Conservation (phyloP, 2,797 vertebrate species). For the Rhabdomys pumilio region DNA sequence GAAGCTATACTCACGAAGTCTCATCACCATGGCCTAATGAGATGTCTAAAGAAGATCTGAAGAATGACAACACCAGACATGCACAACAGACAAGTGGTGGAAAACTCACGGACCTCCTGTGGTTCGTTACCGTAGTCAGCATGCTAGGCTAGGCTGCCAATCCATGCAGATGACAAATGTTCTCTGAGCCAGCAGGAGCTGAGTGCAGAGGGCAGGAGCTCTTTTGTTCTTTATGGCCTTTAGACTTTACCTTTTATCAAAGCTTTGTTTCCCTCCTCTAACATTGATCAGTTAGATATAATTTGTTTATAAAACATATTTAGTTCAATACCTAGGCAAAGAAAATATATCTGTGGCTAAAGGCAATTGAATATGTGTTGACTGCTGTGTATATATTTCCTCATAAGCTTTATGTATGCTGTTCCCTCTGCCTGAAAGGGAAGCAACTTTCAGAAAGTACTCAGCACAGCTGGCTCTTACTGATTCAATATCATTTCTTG, state of each 20-base stretch:
- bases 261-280: not conserved
- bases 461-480: not conserved
- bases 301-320: constrained; percentile 13
- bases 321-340: not conserved
- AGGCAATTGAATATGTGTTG: not conserved
- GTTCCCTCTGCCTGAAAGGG: not conserved
- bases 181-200: not conserved
- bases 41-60: not conserved
- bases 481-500: not conserved
- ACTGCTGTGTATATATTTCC: not conserved
- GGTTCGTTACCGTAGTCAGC: not conserved
- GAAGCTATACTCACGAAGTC: not conserved
- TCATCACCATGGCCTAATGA: not conserved
- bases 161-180: not conserved
- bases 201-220: not conserved
- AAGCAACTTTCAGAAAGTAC: not conserved
- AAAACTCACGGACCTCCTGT: not conserved
- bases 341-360: constrained; percentile 12
- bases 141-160: not conserved
- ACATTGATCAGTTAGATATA: not conserved
- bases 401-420: not conserved
- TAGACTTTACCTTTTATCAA: constrained; percentile 27
- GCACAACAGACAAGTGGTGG: not conserved
- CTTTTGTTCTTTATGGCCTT: constrained; percentile 22
- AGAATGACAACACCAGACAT: not conserved